Base-by-base conservation (phyloP, 1,140 invertebrate species). In the Drosophila ogumai region DNA sequence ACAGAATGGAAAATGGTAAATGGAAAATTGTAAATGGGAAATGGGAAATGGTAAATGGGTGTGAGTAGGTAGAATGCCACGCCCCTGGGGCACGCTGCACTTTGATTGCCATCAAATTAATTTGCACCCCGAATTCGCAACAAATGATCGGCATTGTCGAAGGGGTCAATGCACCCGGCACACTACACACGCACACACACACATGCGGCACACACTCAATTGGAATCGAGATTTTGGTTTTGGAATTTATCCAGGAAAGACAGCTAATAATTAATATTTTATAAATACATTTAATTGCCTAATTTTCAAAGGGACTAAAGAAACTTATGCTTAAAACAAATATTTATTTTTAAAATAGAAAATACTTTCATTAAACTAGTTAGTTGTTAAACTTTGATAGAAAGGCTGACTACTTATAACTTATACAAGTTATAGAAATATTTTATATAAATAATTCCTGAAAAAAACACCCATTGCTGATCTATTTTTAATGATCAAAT, bases 71-170 rank as follows among this genome's bases (percentile, higher is more conserved):
- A 55, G 32, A 3, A 28, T 46, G 10, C 32, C 34, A 72, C 47
- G 75, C 59, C 76, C 19, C 50, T 63, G 52, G 56, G 34, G 22
- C 22, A 22, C 6, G 46, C n/a, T 60, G 55, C n/a, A 55, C 58
- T 41, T 71, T 46, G 72, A 71, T 81, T 65, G 72, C 56, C 49
- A 17, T 61, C 13, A 63, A 75, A 84, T 69, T 84, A 78, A 60
- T 84, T 81, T 72, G 81, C 81, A 84, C 73, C 77, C 77, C 55
- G 50, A 69, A 64, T 75, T 75, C 40, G 77, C 78, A 44, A 80
- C 77, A 68, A 76, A 67, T 76, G 55, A 67, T 76, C 61, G 22
- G 55, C 38, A 68, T 76, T 76, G 52, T 75, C 43, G 10, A 38
- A 47, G 38, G 36, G 73, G 56, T 75, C 72, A 75, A 40, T 75